These are phyloP conservation scores for Arremon aurantiirostris DNA, from an alignment of 2,797 vertebrate genomes.

Conservation along the genomic window DNA sequence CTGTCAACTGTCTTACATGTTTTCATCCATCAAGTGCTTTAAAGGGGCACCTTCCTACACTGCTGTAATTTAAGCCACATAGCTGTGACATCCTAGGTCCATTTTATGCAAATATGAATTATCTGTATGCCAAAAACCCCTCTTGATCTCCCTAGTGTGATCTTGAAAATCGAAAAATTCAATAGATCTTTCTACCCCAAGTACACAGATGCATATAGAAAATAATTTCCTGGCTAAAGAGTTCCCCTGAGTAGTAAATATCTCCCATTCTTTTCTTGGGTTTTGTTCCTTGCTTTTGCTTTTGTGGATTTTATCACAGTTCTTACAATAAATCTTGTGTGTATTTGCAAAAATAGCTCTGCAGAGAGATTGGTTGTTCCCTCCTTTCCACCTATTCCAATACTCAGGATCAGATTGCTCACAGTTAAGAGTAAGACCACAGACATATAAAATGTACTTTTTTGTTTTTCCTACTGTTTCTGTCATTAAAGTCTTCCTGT, in stretches of 20 bases:
- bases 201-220: not conserved
- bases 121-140: not conserved
- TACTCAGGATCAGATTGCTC: not conserved
- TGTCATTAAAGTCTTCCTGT: not conserved
- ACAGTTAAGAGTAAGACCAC: not conserved
- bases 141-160: not conserved
- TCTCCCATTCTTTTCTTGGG: not conserved
- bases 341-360: not conserved
- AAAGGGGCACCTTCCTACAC: not conserved
- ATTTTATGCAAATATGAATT: not conserved
- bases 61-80: not conserved
- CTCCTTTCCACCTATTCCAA: not conserved
- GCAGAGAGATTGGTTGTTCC: not conserved
- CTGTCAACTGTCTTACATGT: not conserved
- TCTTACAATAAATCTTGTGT: not conserved
- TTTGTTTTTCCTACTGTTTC: not conserved
- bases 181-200: not conserved
- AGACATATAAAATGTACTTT: accelerated
- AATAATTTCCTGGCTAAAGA: not conserved
- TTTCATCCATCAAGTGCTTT: slow-evolving; percentile 36
- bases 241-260: not conserved
- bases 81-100: not conserved
- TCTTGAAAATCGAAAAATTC: not conserved
- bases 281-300: not conserved
- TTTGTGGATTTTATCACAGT: not conserved